A percentile compares a stretch with the other conserved stretches of the same genome.
Conservation (phyloP, 2,113 vertebrate genomes). For the Nothobranchius furzeri region DNA sequence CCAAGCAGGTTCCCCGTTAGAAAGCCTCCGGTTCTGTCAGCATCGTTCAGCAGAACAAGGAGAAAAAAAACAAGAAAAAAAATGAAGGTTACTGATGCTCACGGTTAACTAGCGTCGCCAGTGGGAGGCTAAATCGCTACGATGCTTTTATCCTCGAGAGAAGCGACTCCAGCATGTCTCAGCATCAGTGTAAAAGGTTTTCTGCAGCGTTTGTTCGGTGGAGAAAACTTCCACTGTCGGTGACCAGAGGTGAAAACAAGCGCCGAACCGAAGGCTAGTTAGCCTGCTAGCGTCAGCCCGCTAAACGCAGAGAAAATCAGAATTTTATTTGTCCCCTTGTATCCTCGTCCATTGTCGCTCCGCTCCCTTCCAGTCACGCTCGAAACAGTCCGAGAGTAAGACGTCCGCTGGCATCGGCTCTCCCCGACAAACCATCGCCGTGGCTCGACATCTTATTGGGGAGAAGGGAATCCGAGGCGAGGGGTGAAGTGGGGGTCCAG, state of each 20-base stretch:
- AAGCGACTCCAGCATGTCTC: slow-evolving; percentile 49
- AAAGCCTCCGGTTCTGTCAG: slow-evolving; percentile 39
- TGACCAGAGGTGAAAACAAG: slow-evolving; percentile 5
- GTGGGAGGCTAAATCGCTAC: slow-evolving; percentile 9
- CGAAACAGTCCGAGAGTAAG: neutral
- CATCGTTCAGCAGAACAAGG: slow-evolving; percentile 47
- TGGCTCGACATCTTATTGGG: slow-evolving; percentile 33
- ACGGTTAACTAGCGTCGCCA: slow-evolving; percentile 19
- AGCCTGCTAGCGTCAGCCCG: slow-evolving; percentile 56
- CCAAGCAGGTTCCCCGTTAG: slow-evolving; percentile 47
- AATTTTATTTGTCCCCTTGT: slow-evolving; percentile 51
- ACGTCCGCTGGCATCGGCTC: neutral
- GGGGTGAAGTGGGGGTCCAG: slow-evolving; percentile 17
- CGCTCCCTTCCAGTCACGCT: slow-evolving; percentile 35
- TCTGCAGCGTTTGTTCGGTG: slow-evolving; percentile 9
- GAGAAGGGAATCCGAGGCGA: slow-evolving; percentile 17
- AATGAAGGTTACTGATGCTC: slow-evolving; percentile 17
- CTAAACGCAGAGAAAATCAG: slow-evolving; percentile 38
- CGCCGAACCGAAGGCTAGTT: slow-evolving; percentile 34
- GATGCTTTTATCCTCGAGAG: slow-evolving; percentile 31
- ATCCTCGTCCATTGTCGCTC: slow-evolving; percentile 43
- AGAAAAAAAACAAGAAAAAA: neutral
- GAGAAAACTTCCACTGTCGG: neutral
- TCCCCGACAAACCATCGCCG: slow-evolving; percentile 9
- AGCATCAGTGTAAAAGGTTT: slow-evolving; percentile 7